Percentiles rank a stretch among this genome's conserved stretches.
phyloP scores from a whole-genome alignment of 2,888 invertebrate genomes.

The Oegoconia quadripuncta region DNA sequence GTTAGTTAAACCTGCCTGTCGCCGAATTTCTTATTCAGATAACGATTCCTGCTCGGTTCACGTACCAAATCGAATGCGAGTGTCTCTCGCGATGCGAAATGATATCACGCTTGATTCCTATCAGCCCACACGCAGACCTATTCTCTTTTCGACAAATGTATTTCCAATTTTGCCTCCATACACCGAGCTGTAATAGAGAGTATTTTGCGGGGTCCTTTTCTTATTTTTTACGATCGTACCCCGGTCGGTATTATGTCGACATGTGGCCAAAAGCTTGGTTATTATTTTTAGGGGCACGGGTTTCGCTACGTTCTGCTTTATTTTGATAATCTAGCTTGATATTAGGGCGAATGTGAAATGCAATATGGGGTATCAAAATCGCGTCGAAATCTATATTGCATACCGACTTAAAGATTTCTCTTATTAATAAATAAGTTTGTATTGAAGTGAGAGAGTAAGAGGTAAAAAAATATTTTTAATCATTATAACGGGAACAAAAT shows the following conservation, averaged over 20 bases:
- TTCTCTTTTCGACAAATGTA: constrained; percentile 52
- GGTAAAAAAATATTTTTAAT: too few relatives aligned
- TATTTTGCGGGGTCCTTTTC: constrained; percentile 67
- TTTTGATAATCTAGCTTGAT: constrained; percentile 34
- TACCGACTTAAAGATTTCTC: too few relatives aligned
- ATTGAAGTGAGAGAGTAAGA: too few relatives aligned
- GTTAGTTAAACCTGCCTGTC: background rate
- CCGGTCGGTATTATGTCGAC: constrained; percentile 63
- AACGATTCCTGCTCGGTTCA: background rate
- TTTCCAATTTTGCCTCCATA: constrained; percentile 60
- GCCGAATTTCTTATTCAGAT: background rate
- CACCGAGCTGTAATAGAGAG: constrained; percentile 61
- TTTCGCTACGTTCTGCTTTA: constrained; percentile 41
- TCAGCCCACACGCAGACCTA: constrained; percentile 29
- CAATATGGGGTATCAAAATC: background rate
- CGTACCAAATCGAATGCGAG: background rate
- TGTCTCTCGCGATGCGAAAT: constrained; percentile 7
- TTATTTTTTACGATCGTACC: constrained; percentile 66
- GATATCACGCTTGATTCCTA: constrained; percentile 20
- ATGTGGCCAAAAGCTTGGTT: constrained; percentile 63
- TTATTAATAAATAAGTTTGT: too few relatives aligned
- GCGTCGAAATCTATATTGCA: too few relatives aligned
- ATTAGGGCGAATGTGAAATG: constrained; percentile 24
- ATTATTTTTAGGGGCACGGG: constrained; percentile 51
- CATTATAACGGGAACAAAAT: too few relatives aligned